Evolutionary conservation across 2,888 invertebrate genomes (phyloP), one percentile per base, ranked within the genome.

Genomic region (Drosophila anceps): DNA sequence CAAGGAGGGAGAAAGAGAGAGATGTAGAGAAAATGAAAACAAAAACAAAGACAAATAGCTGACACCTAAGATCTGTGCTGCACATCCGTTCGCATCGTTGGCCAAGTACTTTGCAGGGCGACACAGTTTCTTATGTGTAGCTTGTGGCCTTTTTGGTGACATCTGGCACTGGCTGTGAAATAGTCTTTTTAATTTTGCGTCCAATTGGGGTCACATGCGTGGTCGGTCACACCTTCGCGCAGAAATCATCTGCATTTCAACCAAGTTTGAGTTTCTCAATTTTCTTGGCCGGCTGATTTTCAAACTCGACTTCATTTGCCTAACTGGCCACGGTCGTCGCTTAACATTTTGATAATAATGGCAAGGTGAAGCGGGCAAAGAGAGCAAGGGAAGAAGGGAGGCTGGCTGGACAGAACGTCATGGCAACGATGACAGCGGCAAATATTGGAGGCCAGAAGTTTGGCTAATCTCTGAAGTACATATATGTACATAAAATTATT

Each of bases 131-230:
- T 64, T 67, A 48, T 73, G 68, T 61, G 88, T 65, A 37, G 43
- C 57, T 33, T 55, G 29, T 79, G 70, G 59, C 57, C 71, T 70
- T 57, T 82, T 58, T 63, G 82, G 65, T 88, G 84, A 84, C 84
- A 84, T 81, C 69, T 73, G 29, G 50, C 44, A 13, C 7, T 1
- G 44, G 0, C 44, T 72, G 80, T 69, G 72, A 89, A 84, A 89
- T 78, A 77, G 57, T 60, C 79, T 84, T 83, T 76, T 77, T 83
- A 78, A 89, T 84, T 84, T 74, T 58, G 64, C 53, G 69, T 73
- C 81, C 85, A 89, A 85, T 85, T 85, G 82, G 88, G 90, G 90
- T 89, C 90, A 88, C 73, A 89, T 85, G 87, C 89, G 82, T 84
- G 72, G 88, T 61, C 78, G 80, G 89, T 83, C 84, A 79, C 88